Conservation (phyloP, 2,888 invertebrate genomes). For the Ochropleura plecta region DNA sequence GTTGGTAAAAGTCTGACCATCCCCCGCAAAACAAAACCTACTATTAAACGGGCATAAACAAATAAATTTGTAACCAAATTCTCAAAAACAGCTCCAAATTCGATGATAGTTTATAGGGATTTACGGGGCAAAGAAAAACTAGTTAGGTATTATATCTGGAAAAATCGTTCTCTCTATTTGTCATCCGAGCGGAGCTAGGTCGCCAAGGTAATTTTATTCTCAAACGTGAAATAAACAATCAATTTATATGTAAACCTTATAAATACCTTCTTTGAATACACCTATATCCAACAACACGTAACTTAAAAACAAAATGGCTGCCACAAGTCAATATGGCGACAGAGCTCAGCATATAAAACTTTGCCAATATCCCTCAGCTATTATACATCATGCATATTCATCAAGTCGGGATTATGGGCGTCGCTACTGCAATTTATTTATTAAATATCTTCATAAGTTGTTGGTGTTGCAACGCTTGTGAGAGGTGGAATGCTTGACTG, state of each 20-base stretch:
- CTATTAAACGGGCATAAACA: too few relatives aligned
- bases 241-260: neutral
- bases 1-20: too few relatives aligned
- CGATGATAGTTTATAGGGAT: too few relatives aligned
- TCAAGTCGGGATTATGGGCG: conserved; percentile 40
- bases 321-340: conserved; percentile 25
- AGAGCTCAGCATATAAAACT: conserved; percentile 45
- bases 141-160: too few relatives aligned
- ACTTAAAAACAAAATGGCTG: conserved; percentile 38
- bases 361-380: conserved; percentile 50
- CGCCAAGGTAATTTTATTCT: too few relatives aligned
- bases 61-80: too few relatives aligned
- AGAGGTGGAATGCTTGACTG: neutral
- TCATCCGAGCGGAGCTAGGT: too few relatives aligned
- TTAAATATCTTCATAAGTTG: conserved; percentile 41
- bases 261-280: neutral
- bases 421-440: conserved; percentile 25
- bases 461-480: neutral
- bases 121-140: too few relatives aligned
- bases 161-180: too few relatives aligned
- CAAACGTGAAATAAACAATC: too few relatives aligned
- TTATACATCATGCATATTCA: conserved; percentile 47
- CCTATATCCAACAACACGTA: conserved; percentile 5
- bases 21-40: too few relatives aligned
- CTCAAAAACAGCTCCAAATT: too few relatives aligned